Evolutionary conservation across 2,797 vertebrate species (phyloP).

Genomic region (Sebastes diaconus): DNA sequence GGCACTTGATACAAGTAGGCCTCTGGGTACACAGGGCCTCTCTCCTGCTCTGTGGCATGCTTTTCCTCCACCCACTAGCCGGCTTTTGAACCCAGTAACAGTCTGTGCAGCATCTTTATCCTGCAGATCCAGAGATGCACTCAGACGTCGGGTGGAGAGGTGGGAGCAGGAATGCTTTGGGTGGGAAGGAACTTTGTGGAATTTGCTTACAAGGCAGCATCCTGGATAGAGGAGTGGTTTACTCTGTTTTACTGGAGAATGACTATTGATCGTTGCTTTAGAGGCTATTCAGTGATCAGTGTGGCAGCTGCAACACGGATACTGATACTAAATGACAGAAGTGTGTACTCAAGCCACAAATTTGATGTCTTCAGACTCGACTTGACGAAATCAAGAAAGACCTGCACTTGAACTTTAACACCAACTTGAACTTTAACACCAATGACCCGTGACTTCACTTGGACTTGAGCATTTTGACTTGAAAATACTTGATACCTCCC

Average conservation of each 20-base stretch:
- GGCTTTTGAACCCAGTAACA: background rate
- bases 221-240: background rate
- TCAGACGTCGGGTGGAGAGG: constrained; percentile 1
- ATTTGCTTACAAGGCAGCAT: constrained; percentile 17
- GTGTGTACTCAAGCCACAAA: background rate
- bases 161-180: constrained; percentile 34
- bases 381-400: too few relatives aligned
- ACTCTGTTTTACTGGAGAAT: background rate
- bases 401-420: too few relatives aligned
- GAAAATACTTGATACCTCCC: too few relatives aligned
- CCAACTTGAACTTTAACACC: too few relatives aligned
- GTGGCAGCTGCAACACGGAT: background rate
- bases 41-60: constrained; percentile 34
- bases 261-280: constrained; percentile 1
- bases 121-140: background rate
- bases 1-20: constrained; percentile 53
- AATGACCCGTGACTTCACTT: too few relatives aligned
- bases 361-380: background rate
- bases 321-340: background rate
- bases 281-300: background rate
- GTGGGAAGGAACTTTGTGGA: constrained; percentile 8
- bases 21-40: constrained; percentile 34
- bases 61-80: constrained; percentile 15
- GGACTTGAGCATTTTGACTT: too few relatives aligned
- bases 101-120: background rate